Conservation (phyloP, 2,888 invertebrate species). For the Acronicta aceris region DNA sequence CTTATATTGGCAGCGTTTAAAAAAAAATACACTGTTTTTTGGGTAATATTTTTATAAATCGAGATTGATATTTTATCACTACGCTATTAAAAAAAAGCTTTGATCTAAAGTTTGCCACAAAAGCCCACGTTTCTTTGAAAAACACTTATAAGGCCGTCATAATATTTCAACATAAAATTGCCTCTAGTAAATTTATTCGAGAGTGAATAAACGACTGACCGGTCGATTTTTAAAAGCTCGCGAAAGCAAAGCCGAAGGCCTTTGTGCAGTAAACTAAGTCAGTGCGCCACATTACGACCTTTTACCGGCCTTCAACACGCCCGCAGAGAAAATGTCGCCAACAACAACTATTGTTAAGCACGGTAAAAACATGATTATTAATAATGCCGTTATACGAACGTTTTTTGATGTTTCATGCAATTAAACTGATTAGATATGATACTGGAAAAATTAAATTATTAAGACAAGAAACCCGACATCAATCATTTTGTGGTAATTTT, state of each 20-base stretch:
- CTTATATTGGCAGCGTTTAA: not conserved
- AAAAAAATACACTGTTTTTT: no score
- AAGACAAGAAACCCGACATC: no score
- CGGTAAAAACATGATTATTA: constrained; percentile 40
- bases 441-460: no score
- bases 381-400: constrained; percentile 9
- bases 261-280: constrained; percentile 74
- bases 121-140: constrained; percentile 15
- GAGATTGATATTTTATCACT: not conserved
- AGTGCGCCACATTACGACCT: constrained; percentile 69
- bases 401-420: constrained; percentile 2
- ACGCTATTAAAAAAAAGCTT: constrained; percentile 17
- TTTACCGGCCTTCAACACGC: constrained; percentile 64
- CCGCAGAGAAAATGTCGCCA: constrained; percentile 64
- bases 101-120: constrained; percentile 4
- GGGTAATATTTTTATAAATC: no score
- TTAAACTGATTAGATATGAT: no score
- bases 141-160: constrained; percentile 23
- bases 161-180: constrained; percentile 41
- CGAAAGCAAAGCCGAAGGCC: constrained; percentile 58
- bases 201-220: constrained; percentile 45
- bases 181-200: constrained; percentile 45
- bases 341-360: constrained; percentile 54
- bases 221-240: constrained; percentile 65
- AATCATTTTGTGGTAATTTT: no score